These are phyloP conservation scores for Stenoptilia bipunctidactyla DNA, from an alignment of 2,888 invertebrate species.

Conservation along the genomic window DNA sequence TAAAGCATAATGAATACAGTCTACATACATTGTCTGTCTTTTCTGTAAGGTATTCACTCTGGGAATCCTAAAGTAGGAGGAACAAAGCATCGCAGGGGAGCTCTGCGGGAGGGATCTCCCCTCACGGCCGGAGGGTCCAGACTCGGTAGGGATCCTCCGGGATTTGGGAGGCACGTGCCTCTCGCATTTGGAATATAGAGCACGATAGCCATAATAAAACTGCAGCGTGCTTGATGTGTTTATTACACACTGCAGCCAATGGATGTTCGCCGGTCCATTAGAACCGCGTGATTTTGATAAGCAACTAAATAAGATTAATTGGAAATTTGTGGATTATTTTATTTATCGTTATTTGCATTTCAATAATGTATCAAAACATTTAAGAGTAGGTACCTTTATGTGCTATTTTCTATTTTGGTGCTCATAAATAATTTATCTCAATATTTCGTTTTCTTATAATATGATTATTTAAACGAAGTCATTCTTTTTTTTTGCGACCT, in stretches of 20 bases:
- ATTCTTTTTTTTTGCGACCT: too few species aligned
- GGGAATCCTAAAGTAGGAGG: conserved; percentile 19
- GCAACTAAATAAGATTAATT: conserved; percentile 3
- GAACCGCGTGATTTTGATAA: neutral
- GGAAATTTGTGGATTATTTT: too few species aligned
- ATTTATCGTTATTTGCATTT: too few species aligned
- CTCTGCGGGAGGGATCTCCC: neutral
- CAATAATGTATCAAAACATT: too few species aligned
- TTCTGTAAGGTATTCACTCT: too few species aligned
- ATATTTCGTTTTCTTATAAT: too few species aligned
- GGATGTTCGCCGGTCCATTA: neutral
- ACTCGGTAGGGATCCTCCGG: neutral
- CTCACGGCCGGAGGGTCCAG: conserved; percentile 5
- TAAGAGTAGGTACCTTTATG: too few species aligned
- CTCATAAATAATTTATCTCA: too few species aligned
- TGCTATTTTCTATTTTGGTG: too few species aligned
- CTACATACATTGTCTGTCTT: too few species aligned
- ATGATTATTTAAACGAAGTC: too few species aligned
- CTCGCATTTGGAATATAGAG: conserved; percentile 5
- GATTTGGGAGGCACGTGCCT: neutral
- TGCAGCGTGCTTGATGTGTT: conserved; percentile 41
- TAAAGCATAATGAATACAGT: too few species aligned
- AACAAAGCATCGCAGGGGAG: conserved; percentile 1
- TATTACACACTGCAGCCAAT: conserved; percentile 20
- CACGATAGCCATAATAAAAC: conserved; percentile 12